Base-by-base conservation (phyloP, 2,797 vertebrate species). In the Anisognathus igniventris region DNA sequence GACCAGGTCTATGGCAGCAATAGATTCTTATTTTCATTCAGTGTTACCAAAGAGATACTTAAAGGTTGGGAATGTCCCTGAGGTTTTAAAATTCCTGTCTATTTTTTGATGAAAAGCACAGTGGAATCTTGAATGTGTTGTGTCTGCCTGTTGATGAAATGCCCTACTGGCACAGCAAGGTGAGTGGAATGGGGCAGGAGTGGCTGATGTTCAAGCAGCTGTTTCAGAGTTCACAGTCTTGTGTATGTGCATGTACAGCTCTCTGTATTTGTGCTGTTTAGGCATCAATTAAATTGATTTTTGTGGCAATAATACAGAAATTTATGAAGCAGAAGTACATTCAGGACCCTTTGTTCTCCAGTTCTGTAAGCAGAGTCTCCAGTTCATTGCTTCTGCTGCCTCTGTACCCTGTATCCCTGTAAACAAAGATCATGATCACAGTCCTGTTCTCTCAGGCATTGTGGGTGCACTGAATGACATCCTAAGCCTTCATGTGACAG, bases 181-280 rank as follows among this genome's bases (percentile, higher is more conserved):
- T 2, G 3, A 74, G 25, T 28, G n/a, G 14, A 45, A 39, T 10
- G 27, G 27, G 44, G 15, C 47, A 86, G 61, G 30, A 54, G 42
- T 10, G 24, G 20, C 79, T 68, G 73, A 2, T 40, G 12, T 17
- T 73, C 0, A 0, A 60, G 51, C 39, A 66, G 31, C 47, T 74
- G 7, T 2, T 61, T 44, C 9, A 45, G 24, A 7, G 25, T 25
- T 60, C 53, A 42, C 5, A 4, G 39, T 24, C 21, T 15, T 2
- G 0, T 13, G 8, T 23, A 6, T 4, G 0, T 54, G 17, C 31
- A 28, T 5, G 21, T n/a, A 25, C 57, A 35, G 3, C 19, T 67
- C 2, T 51, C 45, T 62, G 21, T 21, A 19, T 86, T 83, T 79
- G 47, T 45, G 45, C 24, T 74, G 10, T 51, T 65, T 12, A 35